Evolutionary conservation across 2,797 vertebrate species (phyloP).

Genomic region (Siniperca obscura): DNA sequence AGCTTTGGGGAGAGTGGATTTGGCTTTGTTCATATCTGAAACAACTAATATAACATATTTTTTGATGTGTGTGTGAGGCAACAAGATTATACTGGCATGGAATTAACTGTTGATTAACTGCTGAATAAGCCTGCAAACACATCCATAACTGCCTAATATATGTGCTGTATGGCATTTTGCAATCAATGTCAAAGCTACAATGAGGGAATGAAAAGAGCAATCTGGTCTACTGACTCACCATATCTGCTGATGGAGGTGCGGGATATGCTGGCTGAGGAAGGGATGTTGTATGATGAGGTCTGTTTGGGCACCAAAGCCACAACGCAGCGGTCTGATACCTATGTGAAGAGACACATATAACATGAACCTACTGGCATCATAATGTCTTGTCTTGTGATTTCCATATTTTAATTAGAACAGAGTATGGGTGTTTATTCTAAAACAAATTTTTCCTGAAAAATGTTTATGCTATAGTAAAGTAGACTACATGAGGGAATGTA

Average conservation of each 20-base stretch:
- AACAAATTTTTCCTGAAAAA: neutral
- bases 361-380: neutral
- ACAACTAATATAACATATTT: constrained; percentile 43
- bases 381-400: neutral
- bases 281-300: constrained; percentile 98
- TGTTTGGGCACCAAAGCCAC: constrained; percentile 98
- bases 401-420: neutral
- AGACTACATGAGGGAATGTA: constrained; percentile 34
- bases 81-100: constrained; percentile 24
- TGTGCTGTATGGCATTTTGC: neutral
- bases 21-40: constrained; percentile 52
- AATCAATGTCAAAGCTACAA: constrained; percentile 9
- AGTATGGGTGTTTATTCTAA: neutral
- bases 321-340: constrained; percentile 97
- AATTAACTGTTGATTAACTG: constrained; percentile 20
- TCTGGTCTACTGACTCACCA: constrained; percentile 82
- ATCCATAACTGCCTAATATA: constrained; percentile 11
- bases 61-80: constrained; percentile 19
- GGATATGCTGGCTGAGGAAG: constrained; percentile 95
- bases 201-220: neutral
- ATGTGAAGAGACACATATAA: constrained; percentile 40
- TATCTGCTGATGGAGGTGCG: constrained; percentile 97
- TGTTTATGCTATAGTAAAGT: neutral
- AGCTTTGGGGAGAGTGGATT: constrained; percentile 26
- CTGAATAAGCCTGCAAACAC: neutral